Evolutionary conservation across 2,797 vertebrate genomes (phyloP).

Genomic region (Onychomys leucogaster): DNA sequence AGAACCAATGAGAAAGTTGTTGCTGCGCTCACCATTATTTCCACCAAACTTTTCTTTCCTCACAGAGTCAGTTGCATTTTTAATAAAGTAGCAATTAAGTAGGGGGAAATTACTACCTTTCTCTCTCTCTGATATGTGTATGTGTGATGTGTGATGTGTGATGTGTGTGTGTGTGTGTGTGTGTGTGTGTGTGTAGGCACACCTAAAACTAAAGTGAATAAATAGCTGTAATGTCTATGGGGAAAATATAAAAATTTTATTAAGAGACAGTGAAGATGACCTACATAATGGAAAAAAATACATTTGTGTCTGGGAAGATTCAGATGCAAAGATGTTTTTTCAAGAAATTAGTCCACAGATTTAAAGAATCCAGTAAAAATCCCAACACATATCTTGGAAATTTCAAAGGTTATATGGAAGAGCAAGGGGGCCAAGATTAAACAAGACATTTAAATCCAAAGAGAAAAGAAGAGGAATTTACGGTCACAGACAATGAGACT

Average conservation of each 20-base stretch:
- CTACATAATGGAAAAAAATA: slow-evolving; percentile 10
- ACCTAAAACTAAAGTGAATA: background rate
- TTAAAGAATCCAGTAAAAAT: slow-evolving; percentile 15
- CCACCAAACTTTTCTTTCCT: background rate
- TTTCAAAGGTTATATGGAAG: slow-evolving; percentile 4
- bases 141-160: background rate
- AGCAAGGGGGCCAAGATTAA: background rate
- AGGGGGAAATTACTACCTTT: background rate
- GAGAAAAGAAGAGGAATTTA: background rate
- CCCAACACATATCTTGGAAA: background rate
- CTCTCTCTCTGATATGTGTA: background rate
- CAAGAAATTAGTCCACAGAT: background rate
- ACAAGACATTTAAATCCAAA: background rate
- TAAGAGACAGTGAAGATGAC: background rate
- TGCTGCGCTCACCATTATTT: background rate
- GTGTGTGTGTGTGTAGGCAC: background rate
- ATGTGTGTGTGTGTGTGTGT: background rate
- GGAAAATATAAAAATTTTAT: background rate
- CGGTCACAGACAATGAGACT: background rate
- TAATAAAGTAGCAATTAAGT: background rate
- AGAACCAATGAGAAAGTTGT: background rate
- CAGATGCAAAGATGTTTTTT: background rate
- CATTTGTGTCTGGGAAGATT: background rate
- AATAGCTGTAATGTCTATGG: background rate
- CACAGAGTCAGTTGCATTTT: background rate